Evolutionary conservation across 2,797 vertebrate genomes (phyloP), one percentile per base, ranked within the genome.

Genomic region (Loriculus beryllinus): DNA sequence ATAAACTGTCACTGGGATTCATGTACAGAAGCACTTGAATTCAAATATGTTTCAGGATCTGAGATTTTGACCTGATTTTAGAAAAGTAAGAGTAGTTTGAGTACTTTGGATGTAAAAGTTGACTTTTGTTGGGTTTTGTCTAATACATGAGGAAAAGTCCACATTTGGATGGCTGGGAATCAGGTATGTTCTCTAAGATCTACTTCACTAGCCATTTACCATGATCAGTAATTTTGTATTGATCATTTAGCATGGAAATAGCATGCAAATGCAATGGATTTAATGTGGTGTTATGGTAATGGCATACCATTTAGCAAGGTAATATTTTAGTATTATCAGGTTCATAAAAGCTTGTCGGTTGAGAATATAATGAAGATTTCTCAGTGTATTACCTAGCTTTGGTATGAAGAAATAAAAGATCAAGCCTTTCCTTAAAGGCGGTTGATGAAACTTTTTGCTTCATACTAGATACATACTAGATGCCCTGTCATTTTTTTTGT

Each of bases 1-100:
- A 92, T 68, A 68, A 92, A 57, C 47, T 88, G 62, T 79, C 70
- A 68, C 74, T 90, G 43, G 59, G 63, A 89, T 82, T 56, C 49
- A 45, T 40, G 35, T 57, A 72, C 14, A 52, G 56, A 54, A n/a
- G 28, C 39, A 65, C 29, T 28, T 62, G 85, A 63, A 82, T 26
- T 63, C 28, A 94, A 79, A 31, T 75, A 17, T 5, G 2, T 52
- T 78, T 86, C 59, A 56, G 26, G 17, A 75, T 79, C n/a, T 74
- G 37, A 67, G 29, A 39, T 85, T 82, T 63, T 83, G 42, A 84
- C 22, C 16, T 25, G 31, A 12, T 92, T 92, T 88, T 83, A 88
- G 35, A 62, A 29, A 82, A 68, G 25, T 33, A 37, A 79, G 25
- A 22, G 20, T 37, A 76, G 18, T 57, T 85, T 68, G 33, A 56